These are phyloP conservation scores for Leptopilina clavipes DNA, from an alignment of 1,140 invertebrate genomes.

Conservation along the genomic window DNA sequence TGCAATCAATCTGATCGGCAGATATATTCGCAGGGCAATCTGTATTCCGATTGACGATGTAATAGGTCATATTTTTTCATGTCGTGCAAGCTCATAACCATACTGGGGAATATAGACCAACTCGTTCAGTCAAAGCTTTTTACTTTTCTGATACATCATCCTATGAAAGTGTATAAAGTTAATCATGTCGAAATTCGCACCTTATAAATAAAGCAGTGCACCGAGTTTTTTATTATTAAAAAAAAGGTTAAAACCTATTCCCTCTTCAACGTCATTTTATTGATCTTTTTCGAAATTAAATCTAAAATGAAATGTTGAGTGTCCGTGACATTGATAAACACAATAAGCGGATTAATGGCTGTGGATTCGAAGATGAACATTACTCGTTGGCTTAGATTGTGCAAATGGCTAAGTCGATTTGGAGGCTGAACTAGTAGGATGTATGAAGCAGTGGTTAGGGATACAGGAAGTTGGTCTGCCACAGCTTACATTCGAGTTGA, in stretches of 20 bases:
- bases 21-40: background rate
- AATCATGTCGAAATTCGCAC: too few relatives aligned
- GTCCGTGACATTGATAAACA: background rate
- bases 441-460: slow-evolving; percentile 39
- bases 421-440: slow-evolving; percentile 54
- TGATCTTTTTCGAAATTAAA: too few relatives aligned
- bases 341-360: background rate
- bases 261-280: too few relatives aligned
- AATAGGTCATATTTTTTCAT: slow-evolving; percentile 6
- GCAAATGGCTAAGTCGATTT: slow-evolving; percentile 58
- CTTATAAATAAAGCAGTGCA: too few relatives aligned
- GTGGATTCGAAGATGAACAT: slow-evolving; percentile 55
- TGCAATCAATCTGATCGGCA: background rate
- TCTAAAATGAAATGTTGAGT: too few relatives aligned
- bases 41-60: background rate
- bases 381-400: slow-evolving; percentile 53
- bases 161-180: background rate
- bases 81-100: slow-evolving; percentile 10
- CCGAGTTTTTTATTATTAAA: too few relatives aligned
- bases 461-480: slow-evolving; percentile 34
- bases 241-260: too few relatives aligned
- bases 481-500: background rate
- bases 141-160: background rate
- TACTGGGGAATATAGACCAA: background rate
- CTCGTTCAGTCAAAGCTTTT: background rate